phyloP scores from a whole-genome alignment of 2,888 invertebrate genomes.

The Lasius fuliginosus region DNA sequence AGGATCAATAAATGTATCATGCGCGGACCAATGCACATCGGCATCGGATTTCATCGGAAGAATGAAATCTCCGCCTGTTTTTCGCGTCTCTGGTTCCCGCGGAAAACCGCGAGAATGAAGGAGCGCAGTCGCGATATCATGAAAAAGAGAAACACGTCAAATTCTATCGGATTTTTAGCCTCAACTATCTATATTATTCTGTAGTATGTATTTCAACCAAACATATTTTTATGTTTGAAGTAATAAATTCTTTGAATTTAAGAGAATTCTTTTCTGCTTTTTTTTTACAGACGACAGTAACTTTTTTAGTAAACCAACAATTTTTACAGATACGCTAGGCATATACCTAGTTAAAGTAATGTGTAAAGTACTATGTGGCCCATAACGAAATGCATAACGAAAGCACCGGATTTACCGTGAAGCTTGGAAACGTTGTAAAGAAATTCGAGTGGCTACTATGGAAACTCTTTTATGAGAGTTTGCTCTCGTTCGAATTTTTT shows the following conservation, averaged over 20 bases:
- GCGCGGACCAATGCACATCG: conserved; percentile 66
- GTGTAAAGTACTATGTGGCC: conserved; percentile 14
- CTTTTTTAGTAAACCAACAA: conserved; percentile 1
- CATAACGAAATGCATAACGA: conserved; percentile 12
- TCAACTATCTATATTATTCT: background rate
- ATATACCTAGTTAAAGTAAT: background rate
- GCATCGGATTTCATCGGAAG: conserved; percentile 64
- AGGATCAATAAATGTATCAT: conserved; percentile 78
- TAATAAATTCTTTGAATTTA: background rate
- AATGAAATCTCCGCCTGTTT: conserved; percentile 55
- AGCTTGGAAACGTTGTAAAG: conserved; percentile 20
- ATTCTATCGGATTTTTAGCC: background rate
- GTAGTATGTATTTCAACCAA: background rate
- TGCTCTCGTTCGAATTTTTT: conserved; percentile 43
- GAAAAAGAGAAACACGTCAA: background rate
- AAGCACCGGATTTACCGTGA: conserved; percentile 42
- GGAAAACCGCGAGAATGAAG: conserved; percentile 26
- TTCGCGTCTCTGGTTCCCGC: background rate
- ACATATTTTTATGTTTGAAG: background rate
- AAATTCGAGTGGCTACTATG: conserved; percentile 35
- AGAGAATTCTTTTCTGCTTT: background rate
- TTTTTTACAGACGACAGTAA: background rate
- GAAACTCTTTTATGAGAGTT: conserved; percentile 48
- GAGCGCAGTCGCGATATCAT: background rate
- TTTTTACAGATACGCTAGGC: background rate